These are phyloP conservation scores for Saccostrea echinata DNA, from an alignment of 1,140 invertebrate species.

Conservation along the genomic window DNA sequence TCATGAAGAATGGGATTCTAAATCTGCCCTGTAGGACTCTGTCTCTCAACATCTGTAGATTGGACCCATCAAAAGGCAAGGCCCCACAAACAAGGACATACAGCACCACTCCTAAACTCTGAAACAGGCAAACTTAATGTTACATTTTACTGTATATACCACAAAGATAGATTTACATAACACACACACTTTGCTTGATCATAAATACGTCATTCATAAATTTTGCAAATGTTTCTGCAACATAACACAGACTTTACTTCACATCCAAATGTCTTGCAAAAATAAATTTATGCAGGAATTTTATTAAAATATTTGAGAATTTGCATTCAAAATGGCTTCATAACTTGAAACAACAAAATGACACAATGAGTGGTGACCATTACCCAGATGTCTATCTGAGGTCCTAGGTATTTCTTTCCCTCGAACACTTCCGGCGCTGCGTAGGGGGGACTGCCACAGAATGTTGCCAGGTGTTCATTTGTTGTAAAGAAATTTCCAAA, in stretches of 20 bases:
- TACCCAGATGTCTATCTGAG: conserved; percentile 98
- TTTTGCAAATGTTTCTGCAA: too few species aligned
- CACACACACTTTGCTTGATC: too few species aligned
- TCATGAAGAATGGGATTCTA: conserved; percentile 98
- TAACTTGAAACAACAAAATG: too few species aligned
- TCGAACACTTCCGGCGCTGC: conserved; percentile 98
- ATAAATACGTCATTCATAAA: too few species aligned
- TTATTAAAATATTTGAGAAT: too few species aligned
- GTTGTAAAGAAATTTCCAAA: conserved; percentile 96
- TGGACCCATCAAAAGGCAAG: conserved; percentile 96
- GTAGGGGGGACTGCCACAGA: conserved; percentile 98
- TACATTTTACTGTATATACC: too few species aligned
- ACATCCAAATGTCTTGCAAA: too few species aligned
- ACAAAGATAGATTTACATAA: too few species aligned
- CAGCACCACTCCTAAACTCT: conserved; percentile 97
- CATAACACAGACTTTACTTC: too few species aligned
- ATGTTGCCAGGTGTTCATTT: conserved; percentile 91
- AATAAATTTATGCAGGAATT: too few species aligned
- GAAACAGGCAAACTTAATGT: conserved; percentile 74
- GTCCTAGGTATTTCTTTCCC: conserved; percentile 95
- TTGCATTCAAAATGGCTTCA: too few species aligned
- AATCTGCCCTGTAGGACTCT: conserved; percentile 95
- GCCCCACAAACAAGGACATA: conserved; percentile 98
- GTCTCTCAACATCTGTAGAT: conserved; percentile 92
- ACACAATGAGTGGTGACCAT: conserved; percentile 63